Conservation (phyloP, 30 jellyfish, hydroid and myxozoan genomes). For the Haliclystus octoradiatus region DNA sequence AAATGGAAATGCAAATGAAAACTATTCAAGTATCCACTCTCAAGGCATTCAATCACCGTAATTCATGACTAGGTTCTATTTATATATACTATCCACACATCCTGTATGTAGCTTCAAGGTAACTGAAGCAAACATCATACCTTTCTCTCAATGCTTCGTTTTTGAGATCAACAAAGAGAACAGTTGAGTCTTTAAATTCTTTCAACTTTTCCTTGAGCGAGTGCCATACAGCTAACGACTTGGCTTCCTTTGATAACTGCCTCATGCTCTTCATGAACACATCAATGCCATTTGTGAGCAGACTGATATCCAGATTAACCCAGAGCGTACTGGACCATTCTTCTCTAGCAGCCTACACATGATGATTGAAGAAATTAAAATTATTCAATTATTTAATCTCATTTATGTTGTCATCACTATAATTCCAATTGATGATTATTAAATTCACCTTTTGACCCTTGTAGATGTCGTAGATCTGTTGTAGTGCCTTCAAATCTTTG, state of each 20-base stretch:
- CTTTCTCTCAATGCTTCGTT: conserved; percentile 93
- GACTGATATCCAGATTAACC: conserved; percentile 76
- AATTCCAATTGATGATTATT: too few relatives aligned
- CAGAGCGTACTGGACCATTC: conserved; percentile 93
- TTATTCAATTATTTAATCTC: too few relatives aligned
- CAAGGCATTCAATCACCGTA: too few relatives aligned
- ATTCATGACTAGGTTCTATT: too few relatives aligned
- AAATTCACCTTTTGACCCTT: conserved; percentile 55
- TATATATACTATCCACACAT: too few relatives aligned
- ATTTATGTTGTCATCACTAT: too few relatives aligned
- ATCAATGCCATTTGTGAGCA: conserved; percentile 77
- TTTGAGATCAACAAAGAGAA: conserved; percentile 73
- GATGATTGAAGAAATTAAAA: too few relatives aligned
- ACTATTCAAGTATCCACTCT: too few relatives aligned
- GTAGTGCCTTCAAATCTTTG: conserved; percentile 72
- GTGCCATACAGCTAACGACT: conserved; percentile 57
- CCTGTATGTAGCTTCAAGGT: too few relatives aligned
- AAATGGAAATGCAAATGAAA: too few relatives aligned
- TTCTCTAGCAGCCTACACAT: conserved; percentile 79
- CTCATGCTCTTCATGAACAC: conserved; percentile 55
- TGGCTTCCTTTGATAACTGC: conserved; percentile 67
- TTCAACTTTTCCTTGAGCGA: conserved; percentile 68
- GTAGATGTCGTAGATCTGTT: conserved; percentile 49
- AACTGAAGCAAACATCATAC: too few relatives aligned
- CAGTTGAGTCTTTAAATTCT: conserved; percentile 72